A percentile compares a stretch with the other conserved stretches of the same genome.
Conservation (phyloP, 2,888 invertebrate species). For the Agrotis ipsilon region DNA sequence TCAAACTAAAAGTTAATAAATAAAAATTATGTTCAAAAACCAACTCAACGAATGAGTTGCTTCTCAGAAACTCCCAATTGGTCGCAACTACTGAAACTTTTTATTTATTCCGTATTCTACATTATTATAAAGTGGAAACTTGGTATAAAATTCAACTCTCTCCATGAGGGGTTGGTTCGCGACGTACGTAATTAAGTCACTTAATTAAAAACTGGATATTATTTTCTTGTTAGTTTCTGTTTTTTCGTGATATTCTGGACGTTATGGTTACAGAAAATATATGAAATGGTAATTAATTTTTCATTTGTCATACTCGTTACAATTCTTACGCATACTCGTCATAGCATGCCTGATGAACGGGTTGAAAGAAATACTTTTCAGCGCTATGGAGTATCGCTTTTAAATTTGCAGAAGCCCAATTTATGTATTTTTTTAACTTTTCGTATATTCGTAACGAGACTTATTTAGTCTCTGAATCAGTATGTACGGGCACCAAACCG, state of each 20-base stretch:
- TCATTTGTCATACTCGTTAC: too few relatives aligned
- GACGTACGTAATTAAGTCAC: conserved; percentile 62
- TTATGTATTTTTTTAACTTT: too few relatives aligned
- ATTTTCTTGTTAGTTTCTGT: conserved; percentile 52
- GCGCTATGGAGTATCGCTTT: too few relatives aligned
- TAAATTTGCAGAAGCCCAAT: too few relatives aligned
- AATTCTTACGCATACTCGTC: too few relatives aligned
- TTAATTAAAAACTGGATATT: conserved; percentile 66
- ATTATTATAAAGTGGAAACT: conserved; percentile 64
- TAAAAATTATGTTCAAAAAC: conserved; percentile 47
- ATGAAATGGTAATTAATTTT: too few relatives aligned
- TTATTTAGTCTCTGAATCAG: too few relatives aligned
- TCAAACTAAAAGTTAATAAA: conserved; percentile 56
- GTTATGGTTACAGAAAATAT: not conserved
- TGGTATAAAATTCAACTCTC: conserved; percentile 51
- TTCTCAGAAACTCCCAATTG: conserved; percentile 34
- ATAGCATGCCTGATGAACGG: too few relatives aligned
- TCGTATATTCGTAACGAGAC: too few relatives aligned
- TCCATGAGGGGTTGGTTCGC: conserved; percentile 23
- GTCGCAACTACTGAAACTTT: conserved; percentile 52
- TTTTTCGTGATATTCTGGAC: conserved; percentile 15
- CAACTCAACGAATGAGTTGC: conserved; percentile 32
- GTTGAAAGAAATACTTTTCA: too few relatives aligned
- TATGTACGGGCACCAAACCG: too few relatives aligned
- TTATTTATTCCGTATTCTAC: conserved; percentile 62